Evolutionary conservation across 2,113 vertebrate genomes (phyloP), one percentile per base, ranked within the genome.

Genomic region (Phalacrocorax pelagicus): DNA sequence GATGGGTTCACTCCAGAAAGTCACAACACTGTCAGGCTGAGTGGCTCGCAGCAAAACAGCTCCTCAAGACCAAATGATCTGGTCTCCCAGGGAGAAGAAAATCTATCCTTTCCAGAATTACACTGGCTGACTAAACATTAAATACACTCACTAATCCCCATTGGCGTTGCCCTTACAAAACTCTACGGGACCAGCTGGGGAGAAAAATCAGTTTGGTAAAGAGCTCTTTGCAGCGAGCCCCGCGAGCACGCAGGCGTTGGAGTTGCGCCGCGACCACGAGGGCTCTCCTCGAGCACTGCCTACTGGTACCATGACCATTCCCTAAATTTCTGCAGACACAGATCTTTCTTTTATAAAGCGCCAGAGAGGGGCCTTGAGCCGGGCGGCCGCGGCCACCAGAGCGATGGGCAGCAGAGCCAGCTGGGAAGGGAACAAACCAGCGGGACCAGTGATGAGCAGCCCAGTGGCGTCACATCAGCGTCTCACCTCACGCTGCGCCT

Each of bases 221-320:
- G 67, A n/a, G 58, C 59, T 67, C 8, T 7, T 7, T 0, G 19
- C 51, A n/a, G 55, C 0, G 22, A 74, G 80, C 38, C 26, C 71
- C 19, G 82, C 42, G 3, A 3, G 6, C 9, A 18, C 47, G 5
- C 15, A 5, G 71, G 81, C 15, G 1, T 3, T 4, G 44, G 47
- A 38, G 69, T 42, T 23, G 38, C 18, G 3, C 0, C 9, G 52
- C 46, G 40, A 15, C 22, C 8, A 0, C 10, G 52, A 11, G 51
- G 16, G 11, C 2, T 49, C 29, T 72, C 19, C 72, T 46, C 19
- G 0, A 32, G 71, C 2, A 1, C 32, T 23, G n/a, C 12, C 42
- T 17, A 7, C 19, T 1, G 1, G 46, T 23, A 26, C 58, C 6
- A 1, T 0, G 26, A 24, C 38, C 8, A 4, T 6, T 29, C 57